Conservation (phyloP, 1,140 invertebrate genomes). For the Diachasma alloeum region DNA sequence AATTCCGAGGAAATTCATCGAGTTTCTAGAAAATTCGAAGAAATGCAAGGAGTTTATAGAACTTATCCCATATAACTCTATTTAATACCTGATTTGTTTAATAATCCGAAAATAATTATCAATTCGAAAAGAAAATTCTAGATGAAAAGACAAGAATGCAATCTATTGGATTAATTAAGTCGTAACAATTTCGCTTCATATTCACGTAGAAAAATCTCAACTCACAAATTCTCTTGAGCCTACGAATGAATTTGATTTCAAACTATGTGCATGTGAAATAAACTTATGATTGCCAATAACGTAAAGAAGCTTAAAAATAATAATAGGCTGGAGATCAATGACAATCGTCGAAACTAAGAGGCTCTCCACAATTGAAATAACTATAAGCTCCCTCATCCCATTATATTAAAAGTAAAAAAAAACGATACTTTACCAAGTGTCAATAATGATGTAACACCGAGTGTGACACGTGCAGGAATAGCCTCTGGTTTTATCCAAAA, state of each 20-base stretch:
- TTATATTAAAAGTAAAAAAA: background rate
- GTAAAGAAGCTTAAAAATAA: conserved; percentile 2
- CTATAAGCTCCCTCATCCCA: background rate
- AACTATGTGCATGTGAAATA: background rate
- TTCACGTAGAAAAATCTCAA: too few species aligned
- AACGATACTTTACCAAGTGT: conserved; percentile 74
- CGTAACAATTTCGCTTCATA: background rate
- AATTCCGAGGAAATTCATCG: too few species aligned
- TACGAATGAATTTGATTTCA: background rate
- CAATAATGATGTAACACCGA: conserved; percentile 84
- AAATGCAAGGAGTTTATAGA: too few species aligned
- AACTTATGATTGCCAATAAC: background rate
- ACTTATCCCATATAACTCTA: too few species aligned
- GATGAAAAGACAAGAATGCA: too few species aligned
- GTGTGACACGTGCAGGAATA: conserved; percentile 81
- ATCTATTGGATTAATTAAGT: too few species aligned
- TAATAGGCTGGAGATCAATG: background rate
- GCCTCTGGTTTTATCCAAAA: conserved; percentile 94
- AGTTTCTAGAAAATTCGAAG: too few species aligned
- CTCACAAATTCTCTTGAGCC: background rate
- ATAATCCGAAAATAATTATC: too few species aligned
- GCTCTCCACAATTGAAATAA: background rate
- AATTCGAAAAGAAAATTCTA: too few species aligned
- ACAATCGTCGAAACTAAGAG: conserved; percentile 1
- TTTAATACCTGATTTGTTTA: too few species aligned